Base-by-base conservation (phyloP, 2,797 vertebrate species). In the Atherinosoma microstoma region DNA sequence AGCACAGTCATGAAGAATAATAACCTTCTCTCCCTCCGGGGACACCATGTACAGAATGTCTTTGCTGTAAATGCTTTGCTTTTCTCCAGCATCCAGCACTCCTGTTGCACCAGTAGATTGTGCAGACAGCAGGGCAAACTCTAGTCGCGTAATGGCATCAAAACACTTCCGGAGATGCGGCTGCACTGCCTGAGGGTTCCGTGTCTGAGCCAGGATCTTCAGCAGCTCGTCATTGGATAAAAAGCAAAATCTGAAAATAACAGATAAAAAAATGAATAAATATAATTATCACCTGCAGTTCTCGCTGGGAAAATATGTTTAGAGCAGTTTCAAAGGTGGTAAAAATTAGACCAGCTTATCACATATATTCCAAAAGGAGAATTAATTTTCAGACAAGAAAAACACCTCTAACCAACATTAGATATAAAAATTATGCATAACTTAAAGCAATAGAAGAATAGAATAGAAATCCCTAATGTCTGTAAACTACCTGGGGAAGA, bases 121-220 rank as follows among this genome's bases (percentile, higher is more conserved):
- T 61, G 75, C 57, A 9, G 90, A 16, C 80, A 93, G 74, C 76
- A 95, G 68, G 35, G 93, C 95, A 75, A 97, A 96, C 62, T 96
- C 94, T 1, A 97, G 90, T 35, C 79, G 91, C 22, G 89, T 83
- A 77, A 96, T 95, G 32, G 95, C 93, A 82, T 97, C 95, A 29
- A 97, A 98, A 86, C 96, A 97, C 82, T 97, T 97, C 73, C 95
- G 92, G 47, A 96, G 90, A 79, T 97, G 96, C 2, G 96, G 96
- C 86, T 96, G 95, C 78, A 96, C 96, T 0, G 96, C 96, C 83
- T 96, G 95, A 10, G 95, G 96, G 72, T 97, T 97, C 76, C 94
- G 83, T 2, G 95, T 97, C 90, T 97, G 95, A 2, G 95, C 95
- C 91, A 96, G 84, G 87, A 97, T 96, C 89, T 96, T 96, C 64